A percentile compares a stretch with the other conserved stretches of the same genome.
phyloP scores from a whole-genome alignment of 2,113 vertebrate genomes.

The Oceanodroma tethys region DNA sequence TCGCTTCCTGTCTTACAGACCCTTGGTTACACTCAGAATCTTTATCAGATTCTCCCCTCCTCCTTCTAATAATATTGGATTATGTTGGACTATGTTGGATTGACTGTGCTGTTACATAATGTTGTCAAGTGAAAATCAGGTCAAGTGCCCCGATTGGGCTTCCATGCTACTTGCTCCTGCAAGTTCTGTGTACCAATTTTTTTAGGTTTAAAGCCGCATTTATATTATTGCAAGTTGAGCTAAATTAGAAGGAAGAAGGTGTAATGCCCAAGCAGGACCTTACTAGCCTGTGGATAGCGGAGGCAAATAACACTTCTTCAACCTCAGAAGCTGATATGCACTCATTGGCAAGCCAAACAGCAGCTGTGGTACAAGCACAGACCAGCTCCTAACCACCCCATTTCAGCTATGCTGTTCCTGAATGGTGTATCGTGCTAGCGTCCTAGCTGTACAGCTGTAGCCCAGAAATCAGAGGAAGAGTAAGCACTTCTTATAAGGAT shows the following conservation, averaged over 20 bases:
- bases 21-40: background rate
- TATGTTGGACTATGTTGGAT: background rate
- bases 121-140: background rate
- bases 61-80: slow-evolving; percentile 1
- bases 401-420: background rate
- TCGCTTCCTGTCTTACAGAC: background rate
- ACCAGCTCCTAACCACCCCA: background rate
- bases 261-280: background rate
- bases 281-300: background rate
- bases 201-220: background rate
- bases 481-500: background rate
- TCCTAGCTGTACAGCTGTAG: background rate
- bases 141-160: background rate
- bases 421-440: background rate
- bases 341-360: background rate
- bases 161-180: background rate
- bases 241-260: background rate
- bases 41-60: background rate
- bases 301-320: background rate
- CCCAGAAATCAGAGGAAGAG: background rate
- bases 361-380: background rate
- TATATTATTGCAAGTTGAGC: background rate
- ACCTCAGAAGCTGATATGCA: background rate
- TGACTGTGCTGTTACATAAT: slow-evolving; percentile 4
- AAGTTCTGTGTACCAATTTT: background rate